These are phyloP conservation scores for Drepanosiphum platanoidis DNA, from an alignment of 2,888 invertebrate species.

Conservation along the genomic window DNA sequence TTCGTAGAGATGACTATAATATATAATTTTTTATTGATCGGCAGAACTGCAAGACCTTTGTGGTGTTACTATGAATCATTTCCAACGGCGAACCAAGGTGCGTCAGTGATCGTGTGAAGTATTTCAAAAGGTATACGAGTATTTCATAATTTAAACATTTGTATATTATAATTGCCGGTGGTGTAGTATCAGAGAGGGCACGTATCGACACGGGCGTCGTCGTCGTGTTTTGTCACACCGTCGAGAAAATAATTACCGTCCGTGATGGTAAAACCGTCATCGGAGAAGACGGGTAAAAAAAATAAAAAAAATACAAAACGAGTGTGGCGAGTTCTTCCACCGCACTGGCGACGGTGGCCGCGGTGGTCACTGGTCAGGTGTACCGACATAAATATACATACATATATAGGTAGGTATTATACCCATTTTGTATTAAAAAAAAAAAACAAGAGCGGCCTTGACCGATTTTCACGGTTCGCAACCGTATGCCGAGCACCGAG, in stretches of 20 bases:
- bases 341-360: neutral
- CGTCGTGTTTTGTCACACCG: neutral
- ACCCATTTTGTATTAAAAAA: neutral
- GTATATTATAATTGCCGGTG: too few relatives aligned
- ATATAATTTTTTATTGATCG: too few relatives aligned
- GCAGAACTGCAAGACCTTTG: too few relatives aligned
- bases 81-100: too few relatives aligned
- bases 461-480: conserved; percentile 53
- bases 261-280: neutral
- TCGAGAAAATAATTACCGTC: neutral
- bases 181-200: too few relatives aligned
- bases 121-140: too few relatives aligned
- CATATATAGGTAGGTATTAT: neutral
- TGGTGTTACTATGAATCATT: too few relatives aligned
- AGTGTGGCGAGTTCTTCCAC: conserved; percentile 32
- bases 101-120: too few relatives aligned
- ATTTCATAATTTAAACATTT: too few relatives aligned
- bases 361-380: conserved; percentile 8
- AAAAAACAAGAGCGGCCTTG: conserved; percentile 36
- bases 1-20: too few relatives aligned
- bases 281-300: neutral
- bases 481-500: conserved; percentile 42
- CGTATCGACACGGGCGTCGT: neutral
- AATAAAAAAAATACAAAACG: conserved; percentile 19
- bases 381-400: neutral